A percentile compares a stretch with the other conserved stretches of the same genome.
Evolutionary conservation across 2,888 invertebrate species (phyloP).

Genomic region (Mythimna vitellina): DNA sequence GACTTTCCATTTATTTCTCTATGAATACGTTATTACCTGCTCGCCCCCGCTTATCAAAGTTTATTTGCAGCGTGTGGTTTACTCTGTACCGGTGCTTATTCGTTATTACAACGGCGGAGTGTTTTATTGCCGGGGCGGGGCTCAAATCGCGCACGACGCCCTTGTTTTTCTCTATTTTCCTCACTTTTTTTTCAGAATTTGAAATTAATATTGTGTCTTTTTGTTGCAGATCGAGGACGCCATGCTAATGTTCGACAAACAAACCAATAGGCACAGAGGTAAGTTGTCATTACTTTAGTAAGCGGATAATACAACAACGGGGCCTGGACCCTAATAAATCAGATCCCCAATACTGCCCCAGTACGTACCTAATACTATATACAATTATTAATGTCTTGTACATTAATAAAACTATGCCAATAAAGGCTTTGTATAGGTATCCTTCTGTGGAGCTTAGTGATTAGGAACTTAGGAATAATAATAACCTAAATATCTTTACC

Average conservation of each 20-base stretch:
- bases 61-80: slow-evolving; percentile 91
- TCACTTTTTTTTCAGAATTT: slow-evolving; percentile 79
- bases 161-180: slow-evolving; percentile 86
- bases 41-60: slow-evolving; percentile 91
- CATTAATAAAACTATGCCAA: slow-evolving; percentile 63
- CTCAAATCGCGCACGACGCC: slow-evolving; percentile 87
- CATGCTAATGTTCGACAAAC: slow-evolving; percentile 99
- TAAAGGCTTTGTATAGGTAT: slow-evolving; percentile 56
- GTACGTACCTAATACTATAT: slow-evolving; percentile 51
- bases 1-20: slow-evolving; percentile 91
- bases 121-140: slow-evolving; percentile 90
- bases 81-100: slow-evolving; percentile 90
- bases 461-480: slow-evolving; percentile 45
- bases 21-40: slow-evolving; percentile 91
- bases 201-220: slow-evolving; percentile 83
- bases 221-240: slow-evolving; percentile 99
- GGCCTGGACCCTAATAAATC: slow-evolving; percentile 60
- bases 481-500: slow-evolving; percentile 19
- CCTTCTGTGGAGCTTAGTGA: slow-evolving; percentile 42
- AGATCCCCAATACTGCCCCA: slow-evolving; percentile 56
- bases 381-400: slow-evolving; percentile 58
- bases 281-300: slow-evolving; percentile 82
- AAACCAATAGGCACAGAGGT: slow-evolving; percentile 99
- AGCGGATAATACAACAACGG: slow-evolving; percentile 46
- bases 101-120: slow-evolving; percentile 90